Conservation (phyloP, 2,113 vertebrate species). For the Apteryx owenii region DNA sequence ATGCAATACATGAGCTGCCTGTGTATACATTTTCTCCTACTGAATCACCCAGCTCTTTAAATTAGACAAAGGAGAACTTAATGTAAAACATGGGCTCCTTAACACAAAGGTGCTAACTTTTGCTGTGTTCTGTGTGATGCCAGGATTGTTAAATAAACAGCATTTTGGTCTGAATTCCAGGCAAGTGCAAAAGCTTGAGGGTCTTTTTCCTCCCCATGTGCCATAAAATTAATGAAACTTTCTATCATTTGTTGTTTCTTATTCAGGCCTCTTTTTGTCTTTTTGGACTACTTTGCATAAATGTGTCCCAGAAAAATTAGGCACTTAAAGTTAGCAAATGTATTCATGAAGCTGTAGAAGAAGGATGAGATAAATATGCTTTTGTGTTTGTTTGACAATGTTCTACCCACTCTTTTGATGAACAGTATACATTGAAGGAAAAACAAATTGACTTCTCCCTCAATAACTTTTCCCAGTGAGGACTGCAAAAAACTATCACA, state of each 20-base stretch:
- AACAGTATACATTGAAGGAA: background rate
- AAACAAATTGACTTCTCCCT: background rate
- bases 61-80: background rate
- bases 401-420: background rate
- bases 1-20: background rate
- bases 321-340: background rate
- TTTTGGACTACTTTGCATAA: background rate
- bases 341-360: background rate
- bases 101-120: background rate
- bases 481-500: background rate
- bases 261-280: background rate
- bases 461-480: background rate
- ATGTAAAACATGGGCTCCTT: background rate
- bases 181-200: background rate
- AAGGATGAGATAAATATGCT: background rate
- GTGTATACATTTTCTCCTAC: background rate
- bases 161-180: background rate
- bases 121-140: background rate
- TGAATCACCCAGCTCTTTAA: background rate
- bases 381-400: background rate
- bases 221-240: background rate
- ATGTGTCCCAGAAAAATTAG: background rate
- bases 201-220: background rate
- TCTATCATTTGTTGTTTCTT: background rate
- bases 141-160: background rate